Evolutionary conservation across 2,113 vertebrate genomes (phyloP).

Genomic region (Gnathonemus longibarbis): DNA sequence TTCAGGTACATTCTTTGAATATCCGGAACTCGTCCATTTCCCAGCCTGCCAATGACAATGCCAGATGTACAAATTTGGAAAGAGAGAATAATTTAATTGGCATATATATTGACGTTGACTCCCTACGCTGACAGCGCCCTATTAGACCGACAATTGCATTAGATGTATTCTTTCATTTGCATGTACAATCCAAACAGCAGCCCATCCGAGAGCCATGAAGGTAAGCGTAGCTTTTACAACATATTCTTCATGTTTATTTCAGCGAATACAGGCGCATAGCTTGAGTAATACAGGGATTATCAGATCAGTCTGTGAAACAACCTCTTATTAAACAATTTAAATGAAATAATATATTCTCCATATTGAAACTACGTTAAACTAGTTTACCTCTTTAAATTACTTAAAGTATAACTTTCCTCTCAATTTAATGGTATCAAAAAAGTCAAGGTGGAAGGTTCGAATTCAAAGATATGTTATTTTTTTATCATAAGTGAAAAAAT

Average conservation of each 20-base stretch:
- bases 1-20: slow-evolving; percentile 1
- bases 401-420: background rate
- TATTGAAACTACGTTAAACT: background rate
- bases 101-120: background rate
- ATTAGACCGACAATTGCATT: background rate
- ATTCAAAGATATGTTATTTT: background rate
- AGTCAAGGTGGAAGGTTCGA: background rate
- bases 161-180: background rate
- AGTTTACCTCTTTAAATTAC: background rate
- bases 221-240: background rate
- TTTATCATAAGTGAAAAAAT: background rate
- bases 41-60: background rate
- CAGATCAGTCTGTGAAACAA: background rate
- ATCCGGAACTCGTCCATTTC: background rate
- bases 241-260: background rate
- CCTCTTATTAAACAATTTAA: background rate
- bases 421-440: background rate
- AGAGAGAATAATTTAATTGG: background rate
- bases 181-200: background rate
- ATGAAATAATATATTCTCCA: background rate
- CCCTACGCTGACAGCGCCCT: background rate
- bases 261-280: background rate
- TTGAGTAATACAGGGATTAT: background rate
- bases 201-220: background rate
- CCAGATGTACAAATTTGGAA: background rate